Evolutionary conservation across 2,888 invertebrate genomes (phyloP), one percentile per base, ranked within the genome.

Genomic region (Dynastes hyllus): DNA sequence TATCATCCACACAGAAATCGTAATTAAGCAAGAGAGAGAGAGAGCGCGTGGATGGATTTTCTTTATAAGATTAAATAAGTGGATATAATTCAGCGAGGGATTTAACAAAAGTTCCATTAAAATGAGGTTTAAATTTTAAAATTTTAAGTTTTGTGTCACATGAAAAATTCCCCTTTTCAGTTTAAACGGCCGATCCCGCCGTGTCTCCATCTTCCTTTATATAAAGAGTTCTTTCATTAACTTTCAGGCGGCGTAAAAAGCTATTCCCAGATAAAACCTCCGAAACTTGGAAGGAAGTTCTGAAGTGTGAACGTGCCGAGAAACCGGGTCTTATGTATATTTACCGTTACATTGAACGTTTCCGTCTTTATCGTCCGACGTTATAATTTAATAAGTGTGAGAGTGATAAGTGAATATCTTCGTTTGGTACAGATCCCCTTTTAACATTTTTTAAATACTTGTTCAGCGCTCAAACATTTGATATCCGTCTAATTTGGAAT

Each of bases 161-260:
- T n/a, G n/a, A n/a, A n/a, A n/a, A n/a, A n/a, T n/a, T n/a, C n/a
- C n/a, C n/a, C n/a, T n/a, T n/a, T 83, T 83, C 81, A 83, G 83
- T 84, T 84, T 82, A 83, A 83, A 84, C 83, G 81, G 81, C 83
- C 83, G 81, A 40, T 9, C 37, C 45, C 16, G 37, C 11, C 82
- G 81, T 82, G 83, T 78, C 55, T 40, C 83, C 83, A 80, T 82
- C 81, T 82, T 83, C 83, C 81, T 27, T 32, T n/a, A 9, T 82
- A 81, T 82, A 83, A 84, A 84, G 85, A 83, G 82, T 83, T 82
- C 85, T 85, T 86, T 86, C 86, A 86, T 86, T 86, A 86, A 86
- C 85, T 86, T 86, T 86, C 86, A 84, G 84, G 79, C 85, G 84
- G 84, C 85, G 85, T 85, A 85, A 85, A 85, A 86, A 85, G 84